A percentile compares a stretch with the other conserved stretches of the same genome.
These are phyloP conservation scores for Phymanthus crucifer DNA, from an alignment of 92 coral and sea anemone genomes.

Conservation along the genomic window DNA sequence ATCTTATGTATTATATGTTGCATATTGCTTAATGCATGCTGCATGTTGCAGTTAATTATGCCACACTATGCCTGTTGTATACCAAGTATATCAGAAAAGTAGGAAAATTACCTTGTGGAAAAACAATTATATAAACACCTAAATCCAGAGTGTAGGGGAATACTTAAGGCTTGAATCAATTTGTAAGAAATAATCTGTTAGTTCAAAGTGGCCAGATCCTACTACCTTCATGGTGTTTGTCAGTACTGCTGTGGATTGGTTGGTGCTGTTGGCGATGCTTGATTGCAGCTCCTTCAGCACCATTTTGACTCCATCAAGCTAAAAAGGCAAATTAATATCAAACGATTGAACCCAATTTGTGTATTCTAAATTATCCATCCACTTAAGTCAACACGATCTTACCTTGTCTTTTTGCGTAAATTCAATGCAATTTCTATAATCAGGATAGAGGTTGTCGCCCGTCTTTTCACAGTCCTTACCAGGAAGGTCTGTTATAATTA, in stretches of 20 bases:
- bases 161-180: neutral
- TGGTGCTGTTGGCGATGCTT: slow-evolving; percentile 13
- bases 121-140: neutral
- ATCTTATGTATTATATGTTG: too few relatives aligned
- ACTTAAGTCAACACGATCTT: neutral
- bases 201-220: too few relatives aligned
- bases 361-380: neutral
- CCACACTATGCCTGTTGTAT: too few relatives aligned
- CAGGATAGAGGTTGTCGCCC: slow-evolving; percentile 54
- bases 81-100: neutral
- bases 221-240: slow-evolving; percentile 34
- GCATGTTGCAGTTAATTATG: too few relatives aligned
- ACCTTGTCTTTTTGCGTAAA: slow-evolving; percentile 54
- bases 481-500: slow-evolving; percentile 48
- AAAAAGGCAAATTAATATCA: neutral
- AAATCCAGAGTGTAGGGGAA: neutral
- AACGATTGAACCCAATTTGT: neutral
- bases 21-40: too few relatives aligned
- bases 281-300: slow-evolving; percentile 33
- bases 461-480: slow-evolving; percentile 35
- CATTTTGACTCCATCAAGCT: slow-evolving; percentile 33
- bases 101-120: neutral
- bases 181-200: too few relatives aligned
- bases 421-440: slow-evolving; percentile 49
- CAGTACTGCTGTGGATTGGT: slow-evolving; percentile 6